Evolutionary conservation across 2,797 vertebrate genomes (phyloP), one percentile per base, ranked within the genome.

Genomic region (Echeneis naucrates): DNA sequence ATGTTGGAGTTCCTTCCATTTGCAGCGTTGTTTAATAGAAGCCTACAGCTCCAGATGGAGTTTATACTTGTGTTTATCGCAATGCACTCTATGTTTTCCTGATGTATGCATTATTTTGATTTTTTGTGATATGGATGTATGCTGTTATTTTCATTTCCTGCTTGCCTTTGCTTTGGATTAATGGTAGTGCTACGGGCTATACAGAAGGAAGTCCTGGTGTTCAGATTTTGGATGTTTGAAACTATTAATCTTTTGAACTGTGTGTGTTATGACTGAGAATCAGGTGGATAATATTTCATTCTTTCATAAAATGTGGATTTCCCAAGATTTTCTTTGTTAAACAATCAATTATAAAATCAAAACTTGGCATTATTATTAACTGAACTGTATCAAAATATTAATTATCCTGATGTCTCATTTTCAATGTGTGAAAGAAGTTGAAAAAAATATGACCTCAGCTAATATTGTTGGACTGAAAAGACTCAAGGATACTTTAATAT

Each of bases 401-500:
- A 12, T 11, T n/a, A 16, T 11, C 4, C 33, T 4, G 58, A 5
- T 8, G 65, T 58, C 21, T 52, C 27, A 26, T 26, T 54, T 40
- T 21, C 7, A 55, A n/a, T 53, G 23, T 12, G 51, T 16, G 16
- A 65, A 27, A 58, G 21, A 52, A 2, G 38, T 42, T 2, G 45
- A 23, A 65, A 23, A 65, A 66, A 40, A 17, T 45, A 44, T 17
- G 8, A 60, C 21, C 27, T 50, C 54, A n/a, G 3, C 57, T 65
- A 33, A 45, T 48, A 26, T 13, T 5, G 14, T 50, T 50, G 5
- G 27, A 54, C 2, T 56, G 5, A 9, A 33, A 17, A 19, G 19
- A 68, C 54, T 56, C 35, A 66, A 27, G 51, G 21, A 58, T n/a
- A 27, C 33, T n/a, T n/a, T n/a, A n/a, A n/a, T n/a, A n/a, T n/a